A percentile compares a stretch with the other conserved stretches of the same genome.
These are phyloP conservation scores for Telmatherina bonti DNA, from an alignment of 2,797 vertebrate genomes.

Conservation along the genomic window DNA sequence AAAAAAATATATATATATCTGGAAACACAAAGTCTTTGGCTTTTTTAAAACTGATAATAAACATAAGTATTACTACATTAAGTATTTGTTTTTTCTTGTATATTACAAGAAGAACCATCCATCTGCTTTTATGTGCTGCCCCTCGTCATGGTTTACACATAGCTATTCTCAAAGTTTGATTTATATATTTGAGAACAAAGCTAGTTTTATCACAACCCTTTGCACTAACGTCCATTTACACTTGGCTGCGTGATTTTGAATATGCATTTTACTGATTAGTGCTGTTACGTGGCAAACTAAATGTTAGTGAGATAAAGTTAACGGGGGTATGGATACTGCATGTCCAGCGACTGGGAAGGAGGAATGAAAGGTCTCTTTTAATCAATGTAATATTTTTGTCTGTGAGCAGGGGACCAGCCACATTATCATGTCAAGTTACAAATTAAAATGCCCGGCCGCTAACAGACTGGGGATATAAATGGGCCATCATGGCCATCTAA, in stretches of 20 bases:
- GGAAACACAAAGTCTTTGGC: not conserved
- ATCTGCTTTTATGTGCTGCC: not conserved
- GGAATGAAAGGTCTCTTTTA: constrained; percentile 77
- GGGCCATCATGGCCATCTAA: constrained; percentile 83
- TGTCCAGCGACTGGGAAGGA: constrained; percentile 61
- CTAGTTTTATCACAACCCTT: constrained; percentile 30
- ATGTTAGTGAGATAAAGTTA: constrained; percentile 73
- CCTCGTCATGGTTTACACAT: constrained; percentile 4
- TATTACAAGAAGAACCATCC: not conserved
- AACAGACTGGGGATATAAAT: constrained; percentile 82
- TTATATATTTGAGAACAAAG: constrained; percentile 30
- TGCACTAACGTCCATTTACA: constrained; percentile 29
- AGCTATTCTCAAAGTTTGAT: constrained; percentile 18
- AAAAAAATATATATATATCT: no score
- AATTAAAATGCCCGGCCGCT: constrained; percentile 84
- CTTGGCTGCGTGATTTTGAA: constrained; percentile 37
- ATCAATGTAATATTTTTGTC: constrained; percentile 83
- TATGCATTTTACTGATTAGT: constrained; percentile 50
- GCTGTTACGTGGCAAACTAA: constrained; percentile 49
- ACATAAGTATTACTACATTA: not conserved
- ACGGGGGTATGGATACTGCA: constrained; percentile 61
- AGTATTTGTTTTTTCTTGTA: not conserved
- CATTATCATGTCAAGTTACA: constrained; percentile 87
- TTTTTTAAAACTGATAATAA: not conserved
- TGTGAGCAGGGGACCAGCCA: constrained; percentile 72